Evolutionary conservation across 2,888 invertebrate genomes (phyloP), one percentile per base, ranked within the genome.

Genomic region (Eutolmus rufibarbis): DNA sequence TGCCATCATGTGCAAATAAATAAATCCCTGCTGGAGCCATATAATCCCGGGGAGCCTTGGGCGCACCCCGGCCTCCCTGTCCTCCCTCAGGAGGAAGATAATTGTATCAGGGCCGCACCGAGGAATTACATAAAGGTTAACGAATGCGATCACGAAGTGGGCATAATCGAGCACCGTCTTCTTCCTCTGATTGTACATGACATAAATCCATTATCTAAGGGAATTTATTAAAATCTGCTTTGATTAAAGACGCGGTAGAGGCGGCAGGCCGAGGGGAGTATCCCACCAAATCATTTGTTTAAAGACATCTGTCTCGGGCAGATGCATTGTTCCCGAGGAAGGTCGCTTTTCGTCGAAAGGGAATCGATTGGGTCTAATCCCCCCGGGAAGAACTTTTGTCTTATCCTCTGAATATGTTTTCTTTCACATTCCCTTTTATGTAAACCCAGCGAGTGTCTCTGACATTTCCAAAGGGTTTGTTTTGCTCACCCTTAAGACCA

Each of bases 301-400:
- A 77, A 77, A 77, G 77, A 77, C 77, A 77, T 77, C 77, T 77
- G 77, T 77, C 77, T 77, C n/a, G 12, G 77, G 77, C 77, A 77
- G 77, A 40, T 40, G 77, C 77, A 77, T 77, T 77, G 77, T 77
- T 77, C 77, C 40, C 40, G 77, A 66, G 66, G 28, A 66, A 66
- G 66, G 66, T 66, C 66, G 66, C 66, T 66, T 66, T 66, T 5
- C 28, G 9, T 66, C 66, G 28, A 23, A 66, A 28, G 56, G 9
- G 56, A 66, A 66, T 66, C 66, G 66, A 66, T 66, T 66, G 66
- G 66, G 12, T 66, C 23, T 66, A 66, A 66, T 66, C 66, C 66
- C 66, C 66, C 66, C 8, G 66, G 66, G 66, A 28, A 12, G 66
- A 66, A 66, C 66, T 66, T 66, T 66, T 66, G 66, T 66, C 66